These are phyloP conservation scores for Calephelis perditalis DNA, from an alignment of 2,888 invertebrate genomes.

Conservation along the genomic window DNA sequence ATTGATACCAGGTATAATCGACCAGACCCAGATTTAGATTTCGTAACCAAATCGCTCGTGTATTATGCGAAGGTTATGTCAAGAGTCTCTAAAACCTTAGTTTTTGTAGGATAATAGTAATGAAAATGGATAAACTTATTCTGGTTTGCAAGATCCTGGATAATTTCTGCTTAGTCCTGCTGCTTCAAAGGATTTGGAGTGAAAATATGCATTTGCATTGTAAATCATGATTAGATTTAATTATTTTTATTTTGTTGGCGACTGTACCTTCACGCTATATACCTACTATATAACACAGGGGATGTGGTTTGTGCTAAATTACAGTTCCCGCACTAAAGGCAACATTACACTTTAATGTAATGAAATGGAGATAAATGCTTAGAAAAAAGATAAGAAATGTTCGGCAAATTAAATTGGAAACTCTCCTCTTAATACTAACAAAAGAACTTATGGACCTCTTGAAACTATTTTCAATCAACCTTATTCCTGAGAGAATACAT, in stretches of 20 bases:
- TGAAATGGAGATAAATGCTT: slow-evolving; percentile 69
- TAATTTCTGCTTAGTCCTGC: too few relatives aligned
- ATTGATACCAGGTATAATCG: too few relatives aligned
- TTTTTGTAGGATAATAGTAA: too few relatives aligned
- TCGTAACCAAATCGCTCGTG: too few relatives aligned
- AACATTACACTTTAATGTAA: slow-evolving; percentile 62
- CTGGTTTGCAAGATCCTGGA: too few relatives aligned
- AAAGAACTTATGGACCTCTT: slow-evolving; percentile 30
- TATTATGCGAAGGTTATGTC: too few relatives aligned
- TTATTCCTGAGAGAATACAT: slow-evolving; percentile 14
- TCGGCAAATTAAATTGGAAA: slow-evolving; percentile 74
- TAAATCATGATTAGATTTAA: too few relatives aligned
- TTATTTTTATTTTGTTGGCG: background rate
- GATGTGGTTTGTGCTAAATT: slow-evolving; percentile 5
- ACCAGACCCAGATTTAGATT: too few relatives aligned
- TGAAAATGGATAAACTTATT: too few relatives aligned
- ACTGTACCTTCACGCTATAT: background rate
- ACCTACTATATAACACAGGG: background rate
- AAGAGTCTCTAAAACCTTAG: too few relatives aligned
- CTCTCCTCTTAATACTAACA: slow-evolving; percentile 37
- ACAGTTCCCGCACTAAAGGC: slow-evolving; percentile 21
- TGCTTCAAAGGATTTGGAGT: too few relatives aligned
- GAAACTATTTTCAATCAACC: slow-evolving; percentile 27
- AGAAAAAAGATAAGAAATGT: slow-evolving; percentile 65
- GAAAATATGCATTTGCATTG: too few relatives aligned